phyloP scores from a whole-genome alignment of 2,797 vertebrate genomes.

The Trematomus bernacchii region DNA sequence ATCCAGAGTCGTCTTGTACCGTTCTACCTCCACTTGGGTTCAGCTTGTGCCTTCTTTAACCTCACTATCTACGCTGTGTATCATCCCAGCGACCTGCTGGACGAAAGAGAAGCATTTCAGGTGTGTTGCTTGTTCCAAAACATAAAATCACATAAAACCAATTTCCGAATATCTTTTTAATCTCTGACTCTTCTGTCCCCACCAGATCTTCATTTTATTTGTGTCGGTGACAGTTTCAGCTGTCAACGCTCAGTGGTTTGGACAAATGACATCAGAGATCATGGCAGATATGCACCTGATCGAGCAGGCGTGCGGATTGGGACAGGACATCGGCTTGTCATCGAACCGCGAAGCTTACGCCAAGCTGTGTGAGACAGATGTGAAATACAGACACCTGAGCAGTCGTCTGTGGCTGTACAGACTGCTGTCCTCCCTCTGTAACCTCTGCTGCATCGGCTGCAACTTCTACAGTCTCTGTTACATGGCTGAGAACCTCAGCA shows the following conservation, averaged over 20 bases:
- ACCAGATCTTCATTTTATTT: slow-evolving; percentile 87
- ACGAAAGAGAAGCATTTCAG: slow-evolving; percentile 84
- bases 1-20: slow-evolving; percentile 90
- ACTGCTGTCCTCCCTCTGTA: slow-evolving; percentile 87
- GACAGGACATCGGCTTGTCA: slow-evolving; percentile 84
- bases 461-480: slow-evolving; percentile 87
- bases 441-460: slow-evolving; percentile 88
- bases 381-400: slow-evolving; percentile 82
- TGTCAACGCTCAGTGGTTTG: slow-evolving; percentile 89
- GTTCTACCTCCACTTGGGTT: slow-evolving; percentile 88
- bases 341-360: slow-evolving; percentile 83
- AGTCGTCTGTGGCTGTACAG: slow-evolving; percentile 81
- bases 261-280: slow-evolving; percentile 83
- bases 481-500: slow-evolving; percentile 84
- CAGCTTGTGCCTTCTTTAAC: slow-evolving; percentile 89
- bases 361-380: slow-evolving; percentile 78
- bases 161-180: not conserved
- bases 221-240: slow-evolving; percentile 85
- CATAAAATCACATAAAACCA: not conserved
- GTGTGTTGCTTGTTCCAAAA: slow-evolving; percentile 56
- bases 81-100: slow-evolving; percentile 84
- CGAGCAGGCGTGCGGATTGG: slow-evolving; percentile 84
- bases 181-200: not conserved
- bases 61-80: slow-evolving; percentile 86
- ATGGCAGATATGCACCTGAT: slow-evolving; percentile 86